Evolutionary conservation across 2,113 vertebrate genomes (phyloP), one percentile per base, ranked within the genome.

Genomic region (Hippopotamus amphibius): DNA sequence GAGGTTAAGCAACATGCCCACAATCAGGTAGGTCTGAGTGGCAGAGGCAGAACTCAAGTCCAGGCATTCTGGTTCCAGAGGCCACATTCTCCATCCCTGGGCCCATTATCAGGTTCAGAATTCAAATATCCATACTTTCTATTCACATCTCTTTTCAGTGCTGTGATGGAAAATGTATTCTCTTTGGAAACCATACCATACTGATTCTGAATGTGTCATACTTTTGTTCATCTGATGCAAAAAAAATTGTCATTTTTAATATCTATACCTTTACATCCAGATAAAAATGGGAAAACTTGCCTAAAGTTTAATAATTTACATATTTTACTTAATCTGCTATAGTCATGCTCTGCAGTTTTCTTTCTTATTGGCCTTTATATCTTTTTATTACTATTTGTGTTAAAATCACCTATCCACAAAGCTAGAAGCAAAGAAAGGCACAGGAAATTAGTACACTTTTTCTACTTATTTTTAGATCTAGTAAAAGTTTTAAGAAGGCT

Each of bases 321-420:
- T 71, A n/a, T 86, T 90, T 96, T 95, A 77, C 4, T 86, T 81
- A 26, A 41, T 77, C 53, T 48, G 24, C 19, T 69, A 1, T 90
- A 41, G 37, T 68, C 24, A 41, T 33, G 21, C 53, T 55, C 55
- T 83, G 21, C 22, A 43, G 16, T 43, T 37, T 93, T 80, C 46
- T 85, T 85, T 86, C n/a, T 80, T n/a, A 69, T 37, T 95, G 50
- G 24, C 77, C 24, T 26, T 77, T 65, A 2, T 69, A 16, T 81
- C 33, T 96, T 82, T 79, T 91, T 80, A n/a, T 63, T 90, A 79
- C 16, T 79, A 4, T 95, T 41, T 76, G 3, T 92, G 22, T 92
- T 82, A 86, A 89, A 71, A 89, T 76, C 79, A 46, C 53, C 57
- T 85, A 43, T 88, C 16, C 53, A 12, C 76, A 85, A 59, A 72